A percentile compares a stretch with the other conserved stretches of the same genome.
phyloP scores from a whole-genome alignment of 2,888 invertebrate genomes.

The Phengaris arion region DNA sequence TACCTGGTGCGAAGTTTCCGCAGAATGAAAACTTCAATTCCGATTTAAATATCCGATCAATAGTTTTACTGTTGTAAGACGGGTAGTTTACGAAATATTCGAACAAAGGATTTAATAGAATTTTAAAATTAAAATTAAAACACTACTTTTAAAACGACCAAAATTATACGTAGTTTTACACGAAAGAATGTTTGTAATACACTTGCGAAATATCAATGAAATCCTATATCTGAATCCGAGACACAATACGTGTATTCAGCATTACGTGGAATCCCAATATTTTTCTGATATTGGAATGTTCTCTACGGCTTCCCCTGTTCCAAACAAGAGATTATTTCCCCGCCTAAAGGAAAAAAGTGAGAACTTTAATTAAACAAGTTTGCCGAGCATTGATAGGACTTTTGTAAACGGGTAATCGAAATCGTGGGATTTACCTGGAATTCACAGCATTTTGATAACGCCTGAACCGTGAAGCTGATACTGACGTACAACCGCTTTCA shows the following conservation, averaged over 20 bases:
- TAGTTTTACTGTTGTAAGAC: no score
- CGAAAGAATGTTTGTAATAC: no score
- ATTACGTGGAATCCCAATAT: background rate
- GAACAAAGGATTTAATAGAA: no score
- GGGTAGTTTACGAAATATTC: no score
- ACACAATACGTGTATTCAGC: background rate
- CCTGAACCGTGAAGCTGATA: conserved; percentile 41
- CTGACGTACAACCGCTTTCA: conserved; percentile 47
- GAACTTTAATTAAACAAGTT: conserved; percentile 80
- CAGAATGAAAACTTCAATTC: no score
- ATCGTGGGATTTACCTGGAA: conserved; percentile 66
- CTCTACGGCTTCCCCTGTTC: conserved; percentile 50
- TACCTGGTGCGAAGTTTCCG: no score
- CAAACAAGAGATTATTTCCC: conserved; percentile 69
- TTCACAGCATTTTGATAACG: conserved; percentile 37
- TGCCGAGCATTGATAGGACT: conserved; percentile 73
- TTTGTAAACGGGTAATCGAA: conserved; percentile 77
- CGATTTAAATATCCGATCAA: no score
- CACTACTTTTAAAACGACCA: no score
- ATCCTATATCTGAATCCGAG: no score
- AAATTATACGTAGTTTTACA: no score
- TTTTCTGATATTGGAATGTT: conserved; percentile 11
- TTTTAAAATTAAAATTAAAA: no score
- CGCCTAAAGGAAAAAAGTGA: conserved; percentile 75
- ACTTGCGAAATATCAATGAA: no score